Percentiles rank a stretch among this genome's conserved stretches.
phyloP scores from a whole-genome alignment of 2,888 invertebrate species.

The Agriopis marginaria region DNA sequence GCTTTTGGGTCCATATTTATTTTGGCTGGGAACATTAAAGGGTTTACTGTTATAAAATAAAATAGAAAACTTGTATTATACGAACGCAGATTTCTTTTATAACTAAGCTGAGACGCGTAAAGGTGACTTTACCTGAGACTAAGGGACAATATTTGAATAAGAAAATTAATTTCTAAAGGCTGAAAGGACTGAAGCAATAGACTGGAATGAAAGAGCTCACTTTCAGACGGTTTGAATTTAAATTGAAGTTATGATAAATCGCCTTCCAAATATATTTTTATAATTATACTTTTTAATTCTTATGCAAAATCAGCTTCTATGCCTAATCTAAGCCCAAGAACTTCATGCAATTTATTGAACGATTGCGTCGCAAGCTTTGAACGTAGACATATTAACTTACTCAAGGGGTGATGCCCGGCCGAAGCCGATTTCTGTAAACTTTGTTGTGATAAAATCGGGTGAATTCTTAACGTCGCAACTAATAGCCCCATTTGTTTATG shows the following conservation, averaged over 20 bases:
- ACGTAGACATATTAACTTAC: too few species aligned
- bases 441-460: too few species aligned
- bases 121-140: slow-evolving; percentile 12
- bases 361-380: too few species aligned
- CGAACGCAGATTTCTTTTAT: slow-evolving; percentile 10
- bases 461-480: too few species aligned
- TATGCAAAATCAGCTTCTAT: too few species aligned
- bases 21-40: neutral
- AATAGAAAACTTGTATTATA: neutral
- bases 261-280: neutral
- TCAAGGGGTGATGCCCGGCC: too few species aligned
- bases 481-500: too few species aligned
- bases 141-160: slow-evolving; percentile 32
- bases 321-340: too few species aligned
- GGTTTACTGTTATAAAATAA: neutral
- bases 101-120: neutral
- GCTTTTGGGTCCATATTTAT: slow-evolving; percentile 9
- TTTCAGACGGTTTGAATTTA: slow-evolving; percentile 23
- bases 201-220: slow-evolving; percentile 31
- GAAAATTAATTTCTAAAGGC: slow-evolving; percentile 35
- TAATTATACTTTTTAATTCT: slow-evolving; percentile 5
- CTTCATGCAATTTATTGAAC: too few species aligned
- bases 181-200: slow-evolving; percentile 31
- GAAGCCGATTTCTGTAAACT: too few species aligned
- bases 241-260: slow-evolving; percentile 15